Base-by-base conservation (phyloP, 2,797 vertebrate genomes). In the Furcifer pardalis region DNA sequence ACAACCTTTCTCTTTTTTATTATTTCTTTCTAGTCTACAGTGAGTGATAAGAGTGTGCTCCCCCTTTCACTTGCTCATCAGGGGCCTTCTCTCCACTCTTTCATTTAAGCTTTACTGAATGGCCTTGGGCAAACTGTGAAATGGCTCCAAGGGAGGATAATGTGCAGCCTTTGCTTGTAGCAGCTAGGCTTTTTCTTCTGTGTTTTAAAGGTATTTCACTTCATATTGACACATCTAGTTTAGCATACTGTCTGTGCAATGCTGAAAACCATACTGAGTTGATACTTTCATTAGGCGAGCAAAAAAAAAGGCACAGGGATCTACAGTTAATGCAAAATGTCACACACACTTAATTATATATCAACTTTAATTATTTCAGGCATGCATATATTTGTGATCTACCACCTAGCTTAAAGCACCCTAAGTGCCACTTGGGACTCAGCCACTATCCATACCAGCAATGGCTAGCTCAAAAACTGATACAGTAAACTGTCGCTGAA, bases 131-230 rank as follows among this genome's bases (percentile, higher is more conserved):
- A 68, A 30, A 68, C 0, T 82, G n/a, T 52, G 19, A 5, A 88
- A 5, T 27, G 85, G n/a, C 46, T 85, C 30, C 21, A 63, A 42
- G 35, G 63, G 12, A 30, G 13, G 32, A 77, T 77, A 71, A 40
- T n/a, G 17, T 77, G 37, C 35, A 35, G 59, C 76, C 46, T 83
- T 59, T 83, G 86, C n/a, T 82, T 9, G 42, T 30, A 89, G 81
- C 37, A 82, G 56, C 35, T 59, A 32, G 13, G 65, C 46, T 40
- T 84, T n/a, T 60, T 65, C 75, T 77, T 59, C 52, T 40, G 75
- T 84, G 80, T 9, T 83, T 37, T 81, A 83, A 76, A 56, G 62
- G 86, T 17, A 84, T 81, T 52, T 86, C 7, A 30, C 68, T 15
- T 42, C 60, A 74, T 40, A 0, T 49, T 52, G 0, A 91, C 89